Conservation (phyloP, 1,140 invertebrate species). For the Plutomurus gul region DNA sequence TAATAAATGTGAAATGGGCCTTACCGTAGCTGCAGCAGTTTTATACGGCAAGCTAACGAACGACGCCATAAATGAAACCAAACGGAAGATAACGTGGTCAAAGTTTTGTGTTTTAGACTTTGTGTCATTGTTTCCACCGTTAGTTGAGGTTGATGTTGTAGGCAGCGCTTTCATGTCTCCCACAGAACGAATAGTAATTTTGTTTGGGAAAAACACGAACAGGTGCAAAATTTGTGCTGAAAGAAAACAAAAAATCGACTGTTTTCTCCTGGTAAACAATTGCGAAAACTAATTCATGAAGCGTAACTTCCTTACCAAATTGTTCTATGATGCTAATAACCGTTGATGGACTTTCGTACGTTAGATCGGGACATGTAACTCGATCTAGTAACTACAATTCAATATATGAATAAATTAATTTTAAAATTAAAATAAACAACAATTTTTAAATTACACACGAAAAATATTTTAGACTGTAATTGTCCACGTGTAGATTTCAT, state of each 20-base stretch:
- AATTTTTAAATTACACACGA: too few relatives aligned
- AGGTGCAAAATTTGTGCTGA: conserved; percentile 47
- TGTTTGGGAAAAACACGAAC: conserved; percentile 50
- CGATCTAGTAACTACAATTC: conserved; percentile 52
- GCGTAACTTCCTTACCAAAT: conserved; percentile 39
- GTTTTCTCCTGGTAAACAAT: neutral
- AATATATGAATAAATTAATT: too few relatives aligned
- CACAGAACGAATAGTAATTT: conserved; percentile 44
- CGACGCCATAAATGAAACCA: conserved; percentile 43
- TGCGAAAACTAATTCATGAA: neutral
- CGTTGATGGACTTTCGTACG: conserved; percentile 42
- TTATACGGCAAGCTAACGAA: conserved; percentile 43
- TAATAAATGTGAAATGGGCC: neutral
- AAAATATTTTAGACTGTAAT: too few relatives aligned
- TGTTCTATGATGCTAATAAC: conserved; percentile 47
- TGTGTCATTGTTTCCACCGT: neutral
- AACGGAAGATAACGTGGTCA: conserved; percentile 48
- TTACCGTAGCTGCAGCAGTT: conserved; percentile 10
- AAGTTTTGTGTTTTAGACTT: conserved; percentile 43
- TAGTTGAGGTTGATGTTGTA: neutral
- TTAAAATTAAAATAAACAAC: too few relatives aligned
- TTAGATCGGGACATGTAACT: conserved; percentile 43
- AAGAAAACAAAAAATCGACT: conserved; percentile 26
- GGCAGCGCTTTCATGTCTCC: conserved; percentile 28
- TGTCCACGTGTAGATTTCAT: too few relatives aligned